Base-by-base conservation (phyloP, 2,113 vertebrate genomes). In the Thalassoma bifasciatum region DNA sequence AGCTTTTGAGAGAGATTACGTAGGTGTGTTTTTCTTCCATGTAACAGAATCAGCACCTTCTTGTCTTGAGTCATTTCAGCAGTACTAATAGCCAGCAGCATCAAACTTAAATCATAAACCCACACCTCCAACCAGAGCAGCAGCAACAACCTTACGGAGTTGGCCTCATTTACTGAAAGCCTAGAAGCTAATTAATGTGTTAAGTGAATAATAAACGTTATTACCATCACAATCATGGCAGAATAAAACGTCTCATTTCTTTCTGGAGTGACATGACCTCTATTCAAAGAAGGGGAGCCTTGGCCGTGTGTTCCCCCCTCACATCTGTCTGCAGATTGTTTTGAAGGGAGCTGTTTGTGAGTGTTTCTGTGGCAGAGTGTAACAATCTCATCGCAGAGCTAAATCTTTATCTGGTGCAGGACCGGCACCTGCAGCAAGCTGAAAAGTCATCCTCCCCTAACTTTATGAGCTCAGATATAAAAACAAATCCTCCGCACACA, bases 391-490 rank as follows among this genome's bases (percentile, higher is more conserved):
- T 74, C 52, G 77, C 68, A 63, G 62, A 59, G 57, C 66, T 72
- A 73, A 83, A 76, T 87, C 72, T 81, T 74, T 85, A 70, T 88
- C 79, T 86, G 65, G 51, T 58, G 74, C 77, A 75, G 74, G 66
- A 50, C 49, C 62, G 76, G 65, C 59, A 82, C 77, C 79, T 58
- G 66, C 58, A 82, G 69, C 76, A 68, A 60, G 69, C 75, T 69
- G 37, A 61, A 67, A 79, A 85, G 62, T 79, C 64, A 67, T 70
- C 73, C 64, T 74, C 38, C 61, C 65, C 47, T 22, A 66, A 82
- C 61, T 76, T 88, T 88, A 86, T 73, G 68, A 77, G 85, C 44
- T 76, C 56, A 66, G 76, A 82, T 77, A 88, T 65, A 56, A 79
- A 80, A 85, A 70, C 66, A 80, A 83, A 77, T 54, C 77, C 54